Percentiles rank a stretch among this genome's conserved stretches.
Evolutionary conservation across 2,113 vertebrate species (phyloP).

Genomic region (Muscicapa adusta): DNA sequence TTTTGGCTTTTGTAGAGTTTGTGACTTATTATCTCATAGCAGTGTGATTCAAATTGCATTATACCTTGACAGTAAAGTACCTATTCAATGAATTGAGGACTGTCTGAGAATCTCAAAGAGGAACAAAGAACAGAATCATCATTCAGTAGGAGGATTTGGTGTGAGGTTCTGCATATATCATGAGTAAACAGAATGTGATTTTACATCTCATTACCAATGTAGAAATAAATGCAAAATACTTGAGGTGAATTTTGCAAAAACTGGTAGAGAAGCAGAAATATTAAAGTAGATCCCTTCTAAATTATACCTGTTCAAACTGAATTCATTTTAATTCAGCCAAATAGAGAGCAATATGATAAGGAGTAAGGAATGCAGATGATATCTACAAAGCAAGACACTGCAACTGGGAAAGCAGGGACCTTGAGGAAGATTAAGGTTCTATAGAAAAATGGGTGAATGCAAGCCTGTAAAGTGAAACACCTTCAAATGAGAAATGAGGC

Average conservation of each 20-base stretch:
- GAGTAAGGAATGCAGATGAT: neutral
- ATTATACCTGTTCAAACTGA: neutral
- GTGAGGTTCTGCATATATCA: neutral
- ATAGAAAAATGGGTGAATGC: neutral
- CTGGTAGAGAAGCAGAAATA: neutral
- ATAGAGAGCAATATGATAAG: neutral
- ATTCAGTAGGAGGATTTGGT: neutral
- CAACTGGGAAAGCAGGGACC: neutral
- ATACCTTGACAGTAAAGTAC: neutral
- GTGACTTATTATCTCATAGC: neutral
- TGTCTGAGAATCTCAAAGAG: slow-evolving; percentile 10
- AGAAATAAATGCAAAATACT: slow-evolving; percentile 17
- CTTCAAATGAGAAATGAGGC: neutral
- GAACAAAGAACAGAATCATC: neutral
- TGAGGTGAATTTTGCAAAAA: neutral
- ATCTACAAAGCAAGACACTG: neutral
- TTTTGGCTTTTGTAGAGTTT: neutral
- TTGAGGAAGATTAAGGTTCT: neutral
- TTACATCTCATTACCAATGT: neutral
- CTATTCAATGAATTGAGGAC: neutral
- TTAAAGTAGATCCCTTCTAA: neutral
- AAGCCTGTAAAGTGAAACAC: neutral
- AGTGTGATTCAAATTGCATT: neutral
- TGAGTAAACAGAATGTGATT: slow-evolving; percentile 14
- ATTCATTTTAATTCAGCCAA: neutral